These are phyloP conservation scores for Takifugu ocellatus DNA, from an alignment of 2,797 vertebrate genomes.

Conservation along the genomic window DNA sequence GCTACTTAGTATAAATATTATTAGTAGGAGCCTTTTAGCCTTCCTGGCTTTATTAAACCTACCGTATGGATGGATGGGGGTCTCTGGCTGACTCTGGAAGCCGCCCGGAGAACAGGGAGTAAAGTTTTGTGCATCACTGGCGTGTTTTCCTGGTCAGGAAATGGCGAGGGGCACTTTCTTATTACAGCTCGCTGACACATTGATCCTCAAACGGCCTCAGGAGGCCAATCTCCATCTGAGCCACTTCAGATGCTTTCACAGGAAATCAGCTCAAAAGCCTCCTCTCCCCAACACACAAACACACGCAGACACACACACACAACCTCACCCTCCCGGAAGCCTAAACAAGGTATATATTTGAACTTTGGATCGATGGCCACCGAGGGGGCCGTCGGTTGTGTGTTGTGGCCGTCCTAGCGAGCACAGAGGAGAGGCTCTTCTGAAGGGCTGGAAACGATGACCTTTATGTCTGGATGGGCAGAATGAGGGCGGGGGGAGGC, in stretches of 20 bases:
- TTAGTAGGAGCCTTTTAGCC: too few relatives aligned
- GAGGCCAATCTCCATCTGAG: slow-evolving; percentile 54
- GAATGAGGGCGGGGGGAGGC: slow-evolving; percentile 8
- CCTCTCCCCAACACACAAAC: slow-evolving; percentile 16
- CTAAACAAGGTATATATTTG: slow-evolving; percentile 42
- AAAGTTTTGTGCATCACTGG: slow-evolving; percentile 3
- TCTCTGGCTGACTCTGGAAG: too few relatives aligned
- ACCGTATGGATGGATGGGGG: too few relatives aligned
- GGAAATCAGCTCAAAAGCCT: slow-evolving; percentile 53
- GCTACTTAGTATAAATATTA: too few relatives aligned
- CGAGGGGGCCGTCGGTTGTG: slow-evolving; percentile 25
- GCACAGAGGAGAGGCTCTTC: not conserved
- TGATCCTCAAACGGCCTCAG: slow-evolving; percentile 57
- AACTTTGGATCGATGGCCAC: slow-evolving; percentile 49
- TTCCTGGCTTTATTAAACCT: too few relatives aligned
- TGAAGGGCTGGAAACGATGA: not conserved
- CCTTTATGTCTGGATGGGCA: slow-evolving; percentile 1
- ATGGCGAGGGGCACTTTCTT: slow-evolving; percentile 32
- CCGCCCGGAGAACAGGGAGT: not conserved
- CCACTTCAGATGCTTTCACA: slow-evolving; percentile 56
- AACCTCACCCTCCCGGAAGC: slow-evolving; percentile 27
- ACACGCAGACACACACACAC: slow-evolving; percentile 19
- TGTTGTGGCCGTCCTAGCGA: slow-evolving; percentile 8
- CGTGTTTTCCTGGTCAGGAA: slow-evolving; percentile 29
- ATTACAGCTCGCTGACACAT: slow-evolving; percentile 54